Evolutionary conservation across 2,797 vertebrate genomes (phyloP), one percentile per base, ranked within the genome.

Genomic region (Gephyroberyx darwinii): DNA sequence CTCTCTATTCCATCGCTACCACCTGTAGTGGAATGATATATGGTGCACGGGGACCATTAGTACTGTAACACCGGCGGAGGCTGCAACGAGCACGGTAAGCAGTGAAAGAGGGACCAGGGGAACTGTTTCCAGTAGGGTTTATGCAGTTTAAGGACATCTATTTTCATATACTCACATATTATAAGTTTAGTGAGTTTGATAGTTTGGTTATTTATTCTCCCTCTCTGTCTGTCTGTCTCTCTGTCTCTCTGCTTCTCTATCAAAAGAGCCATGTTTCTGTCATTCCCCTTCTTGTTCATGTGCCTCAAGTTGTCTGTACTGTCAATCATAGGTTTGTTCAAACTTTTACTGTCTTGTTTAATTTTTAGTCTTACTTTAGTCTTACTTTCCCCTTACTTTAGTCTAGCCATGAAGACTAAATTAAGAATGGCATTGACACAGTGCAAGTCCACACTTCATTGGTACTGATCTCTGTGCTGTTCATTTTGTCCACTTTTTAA

Each of bases 11-110:
- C 76, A 75, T 83, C 78, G 78, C 31, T 3, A 45, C 70, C 85
- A 86, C 84, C 80, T 90, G 87, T 78, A 72, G 77, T 71, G 78
- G 54, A 74, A 73, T 80, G 60, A 77, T 84, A 83, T 76, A 70
- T 82, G 63, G 19, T n/a, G 16, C 74, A 74, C 78, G 60, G 61
- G 65, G 78, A 67, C 64, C 60, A 82, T 89, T 80, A 80, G 56
- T 52, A 56, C 10, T 9, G 8, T 55, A 57, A 57, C 65, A 63
- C 75, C 69, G 19, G 19, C 65, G 63, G 50, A 61, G 62, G 35
- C 52, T 62, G 78, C 63, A 71, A 19, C 58, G 39, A 66, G 64
- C 66, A 67, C 47, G 31, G 72, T 65, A 71, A 79, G 66, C 7
- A 76, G 50, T 67, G 19, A 16, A 39, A 65, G 65, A 65, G 20